These are phyloP conservation scores for Phania funesta DNA, from an alignment of 2,888 invertebrate species.

Conservation along the genomic window DNA sequence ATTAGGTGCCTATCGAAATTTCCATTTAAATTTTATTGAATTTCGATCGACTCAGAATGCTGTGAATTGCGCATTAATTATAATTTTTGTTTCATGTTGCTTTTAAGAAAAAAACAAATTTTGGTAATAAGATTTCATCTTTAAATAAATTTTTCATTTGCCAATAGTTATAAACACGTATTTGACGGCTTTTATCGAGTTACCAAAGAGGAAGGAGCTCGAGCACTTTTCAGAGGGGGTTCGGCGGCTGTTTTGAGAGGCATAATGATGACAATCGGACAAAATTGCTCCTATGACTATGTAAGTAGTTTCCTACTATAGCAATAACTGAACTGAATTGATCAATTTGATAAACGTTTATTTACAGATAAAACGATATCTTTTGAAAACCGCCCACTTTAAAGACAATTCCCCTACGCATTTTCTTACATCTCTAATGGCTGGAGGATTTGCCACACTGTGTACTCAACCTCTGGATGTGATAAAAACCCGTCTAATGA, in stretches of 20 bases:
- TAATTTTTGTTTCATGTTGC: no score
- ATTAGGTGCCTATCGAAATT: no score
- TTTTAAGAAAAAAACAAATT: no score
- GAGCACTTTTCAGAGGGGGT: slow-evolving; percentile 91
- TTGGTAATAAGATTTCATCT: no score
- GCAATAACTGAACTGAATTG: no score
- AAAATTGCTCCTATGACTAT: slow-evolving; percentile 97
- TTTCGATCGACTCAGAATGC: no score
- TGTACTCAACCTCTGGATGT: slow-evolving; percentile 98
- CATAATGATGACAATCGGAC: slow-evolving; percentile 96
- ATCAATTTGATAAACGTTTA: no score
- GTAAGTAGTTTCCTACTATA: background rate
- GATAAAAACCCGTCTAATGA: slow-evolving; percentile 98
- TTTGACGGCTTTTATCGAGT: slow-evolving; percentile 93
- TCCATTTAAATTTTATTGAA: no score
- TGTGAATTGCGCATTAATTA: no score
- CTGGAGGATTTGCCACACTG: slow-evolving; percentile 82
- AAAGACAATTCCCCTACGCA: slow-evolving; percentile 91
- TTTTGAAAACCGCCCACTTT: slow-evolving; percentile 87
- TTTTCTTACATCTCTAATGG: slow-evolving; percentile 90
- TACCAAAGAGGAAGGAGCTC: slow-evolving; percentile 88
- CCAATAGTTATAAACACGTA: slow-evolving; percentile 95
- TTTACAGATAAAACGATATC: slow-evolving; percentile 83
- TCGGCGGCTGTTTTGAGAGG: slow-evolving; percentile 93
- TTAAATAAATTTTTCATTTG: background rate